Percentiles rank a stretch among this genome's conserved stretches.
phyloP scores from a whole-genome alignment of 2,113 vertebrate species.

The Salvelinus namaycush region DNA sequence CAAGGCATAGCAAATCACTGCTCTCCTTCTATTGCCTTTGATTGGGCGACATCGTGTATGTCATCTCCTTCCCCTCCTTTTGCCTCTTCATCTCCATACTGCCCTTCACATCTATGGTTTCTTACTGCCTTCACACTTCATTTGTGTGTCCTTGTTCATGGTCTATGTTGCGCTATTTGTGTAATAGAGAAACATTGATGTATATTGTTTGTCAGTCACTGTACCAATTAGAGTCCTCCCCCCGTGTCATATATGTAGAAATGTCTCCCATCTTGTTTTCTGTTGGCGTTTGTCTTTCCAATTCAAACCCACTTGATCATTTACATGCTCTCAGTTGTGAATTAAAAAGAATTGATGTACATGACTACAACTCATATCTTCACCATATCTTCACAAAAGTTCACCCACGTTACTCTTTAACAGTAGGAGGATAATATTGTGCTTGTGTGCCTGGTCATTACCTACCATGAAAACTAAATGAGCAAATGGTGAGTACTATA shows the following conservation, averaged over 20 bases:
- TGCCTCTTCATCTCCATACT: not conserved
- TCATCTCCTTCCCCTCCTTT: constrained; percentile 35
- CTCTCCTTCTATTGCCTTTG: constrained; percentile 50
- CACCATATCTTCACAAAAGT: not conserved
- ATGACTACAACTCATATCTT: not conserved
- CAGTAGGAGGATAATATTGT: too few relatives aligned
- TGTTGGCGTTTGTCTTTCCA: constrained; percentile 54
- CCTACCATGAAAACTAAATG: too few relatives aligned
- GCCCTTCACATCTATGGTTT: constrained; percentile 23
- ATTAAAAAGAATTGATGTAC: not conserved
- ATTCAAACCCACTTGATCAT: constrained; percentile 73
- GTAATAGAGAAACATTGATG: constrained; percentile 34
- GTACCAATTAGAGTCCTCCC: constrained; percentile 39
- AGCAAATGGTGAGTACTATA: too few relatives aligned
- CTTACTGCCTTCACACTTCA: constrained; percentile 15
- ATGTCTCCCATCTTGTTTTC: constrained; percentile 11
- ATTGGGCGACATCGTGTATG: constrained; percentile 15
- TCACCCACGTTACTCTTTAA: too few relatives aligned
- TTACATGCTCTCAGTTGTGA: constrained; percentile 49
- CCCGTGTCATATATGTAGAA: constrained; percentile 17
- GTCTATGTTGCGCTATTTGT: not conserved
- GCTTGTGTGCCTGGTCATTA: too few relatives aligned
- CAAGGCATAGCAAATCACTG: constrained; percentile 45
- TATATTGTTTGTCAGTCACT: constrained; percentile 31
- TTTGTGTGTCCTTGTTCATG: constrained; percentile 29